Evolutionary conservation across 2,888 invertebrate species (phyloP), one percentile per base, ranked within the genome.

Genomic region (Tupiocoris notatus): DNA sequence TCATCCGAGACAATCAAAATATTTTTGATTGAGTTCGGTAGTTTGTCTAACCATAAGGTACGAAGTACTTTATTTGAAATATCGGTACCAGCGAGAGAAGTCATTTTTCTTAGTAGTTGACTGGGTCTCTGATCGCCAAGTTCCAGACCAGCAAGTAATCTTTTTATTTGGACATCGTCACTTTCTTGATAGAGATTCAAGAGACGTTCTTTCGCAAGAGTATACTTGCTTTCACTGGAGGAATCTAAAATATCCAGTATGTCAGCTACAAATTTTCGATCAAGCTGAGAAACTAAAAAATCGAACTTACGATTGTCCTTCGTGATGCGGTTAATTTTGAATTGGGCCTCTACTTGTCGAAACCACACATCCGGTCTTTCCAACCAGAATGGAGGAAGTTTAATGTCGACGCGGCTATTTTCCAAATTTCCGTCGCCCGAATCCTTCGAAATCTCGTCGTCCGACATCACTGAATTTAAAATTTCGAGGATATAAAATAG

Each of bases 121-220:
- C 59, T 24, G n/a, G 77, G 77, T 20, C 54, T 59, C 2, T 20
- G 18, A 59, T 77, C 77, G 24, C 71, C 77, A 3, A 77, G 12
- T 64, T 77, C 64, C 16, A 77, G 6, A 16, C 59, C 59, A 12
- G 25, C 66, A 6, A 75, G 22, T 22, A 75, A 23, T 18, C 54
- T 2, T n/a, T 18, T 61, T 57, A 75, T 64, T 64, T 54, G 54
- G 16, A 1, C 24, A 63, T 62, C 70, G n/a, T 66, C 23, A 21
- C 70, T 70, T 63, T 70, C 68, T n/a, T 7, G 62, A 17, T 59
- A 70, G 20, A 21, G 20, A 18, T n/a, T 57, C 9, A 71, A 18
- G 9, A 61, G 24, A 17, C 68, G 59, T 1, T 54, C 39, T 21
- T 77, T 65, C n/a, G 22, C 70, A 2, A 58, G 24, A 6, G 77